phyloP scores from a whole-genome alignment of 2,797 vertebrate species.

The Phalanger gymnotis region DNA sequence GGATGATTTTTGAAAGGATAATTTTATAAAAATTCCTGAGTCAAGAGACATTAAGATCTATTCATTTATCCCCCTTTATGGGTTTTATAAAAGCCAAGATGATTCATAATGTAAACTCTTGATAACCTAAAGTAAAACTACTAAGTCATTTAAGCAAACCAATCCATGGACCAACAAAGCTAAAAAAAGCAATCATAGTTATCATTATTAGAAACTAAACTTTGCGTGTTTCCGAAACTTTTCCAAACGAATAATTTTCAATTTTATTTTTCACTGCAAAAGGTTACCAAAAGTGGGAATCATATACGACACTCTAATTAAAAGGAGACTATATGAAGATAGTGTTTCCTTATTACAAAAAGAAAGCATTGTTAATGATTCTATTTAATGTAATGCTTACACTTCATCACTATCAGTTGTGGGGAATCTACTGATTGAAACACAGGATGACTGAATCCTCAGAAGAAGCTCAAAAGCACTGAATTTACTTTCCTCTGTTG shows the following conservation, averaged over 20 bases:
- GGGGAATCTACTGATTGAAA: not conserved
- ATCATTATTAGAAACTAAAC: slow-evolving; percentile 42
- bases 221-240: slow-evolving; percentile 20
- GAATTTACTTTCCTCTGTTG: not conserved
- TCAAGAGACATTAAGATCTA: slow-evolving; percentile 46
- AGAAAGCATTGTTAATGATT: slow-evolving; percentile 19
- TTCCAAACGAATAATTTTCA: slow-evolving; percentile 48
- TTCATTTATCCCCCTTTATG: not conserved
- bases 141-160: not conserved
- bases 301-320: slow-evolving; percentile 26
- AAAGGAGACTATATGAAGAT: slow-evolving; percentile 7
- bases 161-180: not conserved
- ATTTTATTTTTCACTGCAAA: slow-evolving; percentile 33
- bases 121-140: not conserved
- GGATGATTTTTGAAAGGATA: slow-evolving; percentile 8
- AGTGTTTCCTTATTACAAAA: not conserved
- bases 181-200: slow-evolving; percentile 12
- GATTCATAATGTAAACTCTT: not conserved
- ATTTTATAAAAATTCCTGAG: not conserved
- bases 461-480: not conserved
- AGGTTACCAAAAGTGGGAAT: not conserved
- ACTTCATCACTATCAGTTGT: not conserved
- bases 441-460: not conserved
- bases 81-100: not conserved
- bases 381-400: not conserved